phyloP scores from a whole-genome alignment of 2,797 vertebrate genomes.

The Nyctalus aviator region DNA sequence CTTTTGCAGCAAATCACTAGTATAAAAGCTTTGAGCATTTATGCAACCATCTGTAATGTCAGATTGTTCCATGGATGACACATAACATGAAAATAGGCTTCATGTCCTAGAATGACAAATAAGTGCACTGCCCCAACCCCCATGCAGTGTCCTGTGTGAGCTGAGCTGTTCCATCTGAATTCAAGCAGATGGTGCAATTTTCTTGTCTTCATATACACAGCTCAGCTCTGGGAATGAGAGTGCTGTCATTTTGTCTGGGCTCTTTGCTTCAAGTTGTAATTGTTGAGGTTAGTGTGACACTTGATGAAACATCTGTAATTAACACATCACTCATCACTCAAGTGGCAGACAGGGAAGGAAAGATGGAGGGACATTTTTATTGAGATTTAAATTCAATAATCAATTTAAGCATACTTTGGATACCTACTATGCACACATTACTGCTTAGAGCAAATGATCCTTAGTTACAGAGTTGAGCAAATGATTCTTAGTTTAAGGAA shows the following conservation, averaged over 20 bases:
- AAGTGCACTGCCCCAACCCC: slow-evolving; percentile 78
- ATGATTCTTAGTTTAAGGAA: neutral
- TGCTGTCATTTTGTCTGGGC: slow-evolving; percentile 74
- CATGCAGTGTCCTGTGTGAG: slow-evolving; percentile 74
- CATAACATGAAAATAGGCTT: slow-evolving; percentile 86
- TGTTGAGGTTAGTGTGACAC: slow-evolving; percentile 82
- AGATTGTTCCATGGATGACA: slow-evolving; percentile 87
- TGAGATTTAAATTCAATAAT: slow-evolving; percentile 76
- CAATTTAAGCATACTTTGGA: neutral
- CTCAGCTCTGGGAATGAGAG: slow-evolving; percentile 73
- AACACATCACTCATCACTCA: slow-evolving; percentile 69
- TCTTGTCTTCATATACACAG: slow-evolving; percentile 79
- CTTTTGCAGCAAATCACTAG: slow-evolving; percentile 70
- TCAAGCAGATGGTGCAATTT: slow-evolving; percentile 85
- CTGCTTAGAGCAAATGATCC: neutral
- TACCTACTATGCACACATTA: slow-evolving; percentile 15
- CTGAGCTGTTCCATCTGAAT: slow-evolving; percentile 82
- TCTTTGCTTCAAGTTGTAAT: slow-evolving; percentile 78
- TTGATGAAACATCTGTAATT: slow-evolving; percentile 83
- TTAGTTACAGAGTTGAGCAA: neutral
- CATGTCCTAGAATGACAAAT: slow-evolving; percentile 86
- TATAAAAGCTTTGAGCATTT: slow-evolving; percentile 73
- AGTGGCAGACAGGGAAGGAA: slow-evolving; percentile 52
- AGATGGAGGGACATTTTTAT: slow-evolving; percentile 56
- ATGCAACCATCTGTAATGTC: slow-evolving; percentile 71